phyloP scores from a whole-genome alignment of 2,888 invertebrate genomes.

The Hypomecis punctinalis region DNA sequence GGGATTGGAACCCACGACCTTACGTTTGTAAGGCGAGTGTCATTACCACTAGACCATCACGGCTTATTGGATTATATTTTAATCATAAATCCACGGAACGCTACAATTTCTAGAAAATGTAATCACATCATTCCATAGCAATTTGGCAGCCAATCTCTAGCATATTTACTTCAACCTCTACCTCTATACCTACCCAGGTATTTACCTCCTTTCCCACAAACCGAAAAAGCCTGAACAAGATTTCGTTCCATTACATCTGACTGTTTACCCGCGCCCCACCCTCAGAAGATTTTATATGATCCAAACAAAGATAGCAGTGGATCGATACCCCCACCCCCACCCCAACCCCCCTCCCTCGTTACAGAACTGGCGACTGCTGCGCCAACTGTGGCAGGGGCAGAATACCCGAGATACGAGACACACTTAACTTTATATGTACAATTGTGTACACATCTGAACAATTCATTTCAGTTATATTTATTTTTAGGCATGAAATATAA shows the following conservation, averaged over 20 bases:
- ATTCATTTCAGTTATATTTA: too few species aligned
- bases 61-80: too few species aligned
- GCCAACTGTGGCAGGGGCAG: slow-evolving; percentile 18
- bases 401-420: slow-evolving; percentile 49
- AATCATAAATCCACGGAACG: too few species aligned
- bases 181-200: neutral
- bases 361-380: slow-evolving; percentile 44
- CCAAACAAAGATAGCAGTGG: slow-evolving; percentile 72
- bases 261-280: slow-evolving; percentile 58
- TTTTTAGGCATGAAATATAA: too few species aligned
- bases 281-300: slow-evolving; percentile 78
- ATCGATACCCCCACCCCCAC: slow-evolving; percentile 40
- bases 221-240: slow-evolving; percentile 34
- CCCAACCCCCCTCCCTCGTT: slow-evolving; percentile 46
- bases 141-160: too few species aligned
- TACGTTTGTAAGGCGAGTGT: too few species aligned
- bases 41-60: too few species aligned
- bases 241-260: slow-evolving; percentile 12
- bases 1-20: too few species aligned
- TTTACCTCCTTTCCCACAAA: neutral
- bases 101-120: too few species aligned
- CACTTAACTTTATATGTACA: slow-evolving; percentile 35
- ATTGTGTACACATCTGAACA: too few species aligned
- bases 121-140: too few species aligned
- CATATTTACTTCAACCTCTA: too few species aligned